Conservation (phyloP, 2,888 invertebrate genomes). For the Aelia acuminata region DNA sequence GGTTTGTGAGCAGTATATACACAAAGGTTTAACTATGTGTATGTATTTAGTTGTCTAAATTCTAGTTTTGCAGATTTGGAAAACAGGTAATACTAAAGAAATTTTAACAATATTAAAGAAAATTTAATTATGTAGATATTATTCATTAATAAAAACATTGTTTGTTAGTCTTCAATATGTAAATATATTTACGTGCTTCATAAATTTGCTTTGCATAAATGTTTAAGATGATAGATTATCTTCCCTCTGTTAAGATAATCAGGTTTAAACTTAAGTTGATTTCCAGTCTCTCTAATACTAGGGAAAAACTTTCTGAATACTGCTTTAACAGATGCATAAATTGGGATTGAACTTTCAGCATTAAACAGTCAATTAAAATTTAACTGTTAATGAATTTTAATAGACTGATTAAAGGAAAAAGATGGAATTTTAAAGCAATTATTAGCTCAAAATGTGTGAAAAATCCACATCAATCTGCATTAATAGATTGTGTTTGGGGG, state of each 20-base stretch:
- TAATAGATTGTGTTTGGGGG: too few relatives aligned
- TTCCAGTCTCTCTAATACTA: background rate
- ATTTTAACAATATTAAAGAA: too few relatives aligned
- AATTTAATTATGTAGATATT: too few relatives aligned
- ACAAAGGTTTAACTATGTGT: too few relatives aligned
- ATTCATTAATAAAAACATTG: background rate
- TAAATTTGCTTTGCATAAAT: conserved; percentile 3
- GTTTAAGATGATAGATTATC: background rate
- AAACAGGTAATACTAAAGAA: too few relatives aligned
- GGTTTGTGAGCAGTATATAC: too few relatives aligned
- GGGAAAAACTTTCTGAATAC: background rate
- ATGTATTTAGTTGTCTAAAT: too few relatives aligned
- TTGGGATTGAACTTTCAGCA: background rate
- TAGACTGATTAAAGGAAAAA: too few relatives aligned
- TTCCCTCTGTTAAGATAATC: background rate
- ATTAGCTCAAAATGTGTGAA: too few relatives aligned
- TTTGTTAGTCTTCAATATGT: background rate
- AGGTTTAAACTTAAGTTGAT: background rate
- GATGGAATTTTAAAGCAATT: too few relatives aligned
- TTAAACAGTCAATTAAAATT: background rate
- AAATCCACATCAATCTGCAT: too few relatives aligned
- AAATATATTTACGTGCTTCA: background rate
- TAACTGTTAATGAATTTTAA: background rate
- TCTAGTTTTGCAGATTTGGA: too few relatives aligned
- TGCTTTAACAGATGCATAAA: background rate